Base-by-base conservation (phyloP, 2,113 vertebrate genomes). In the Spermophilus dauricus region DNA sequence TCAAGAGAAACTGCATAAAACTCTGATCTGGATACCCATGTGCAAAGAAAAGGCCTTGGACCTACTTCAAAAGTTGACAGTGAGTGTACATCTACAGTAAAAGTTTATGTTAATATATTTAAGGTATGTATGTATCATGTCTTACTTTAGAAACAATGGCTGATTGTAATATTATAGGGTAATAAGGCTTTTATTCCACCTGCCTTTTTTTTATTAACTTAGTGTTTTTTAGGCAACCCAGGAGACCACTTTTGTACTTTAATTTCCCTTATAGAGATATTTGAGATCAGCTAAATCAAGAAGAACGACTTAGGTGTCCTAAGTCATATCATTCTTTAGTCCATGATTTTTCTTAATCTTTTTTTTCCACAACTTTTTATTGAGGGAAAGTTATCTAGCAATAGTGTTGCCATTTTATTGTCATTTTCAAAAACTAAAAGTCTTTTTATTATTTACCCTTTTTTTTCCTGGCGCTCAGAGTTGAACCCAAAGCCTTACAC, bases 31-130 rank as follows among this genome's bases (percentile, higher is more conserved):
- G 78, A 69, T n/a, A 77, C 72, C 5, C 14, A 28, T 81, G 42
- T 11, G 81, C n/a, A 89, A 69, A 80, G 39, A 48, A 72, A 45
- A 77, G 1, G 30, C n/a, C n/a, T 70, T 72, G 34, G 26, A 20
- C 22, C 77, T 53, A 51, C 20, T 82, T 94, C 1, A 37, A 51
- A 96, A 89, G 32, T 37, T 87, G 78, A 26, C 48, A 96, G 78
- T 78, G 34, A 95, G 20, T 69, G 1, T 91, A 24, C 39, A 72
- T 70, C 26, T 76, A n/a, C 16, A 91, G 3, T 72, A 67, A 75
- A 37, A 93, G 32, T 72, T 72, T 69, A 77, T 37, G 12, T 94
- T 92, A 86, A 95, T 86, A 75, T 94, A 53, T 24, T 87, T 93
- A 91, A 89, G 39, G 30, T 80, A 56, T 13, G 24, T 83, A 24